A percentile compares a stretch with the other conserved stretches of the same genome.
phyloP scores from a whole-genome alignment of 2,113 vertebrate species.

The Elachura formosa region DNA sequence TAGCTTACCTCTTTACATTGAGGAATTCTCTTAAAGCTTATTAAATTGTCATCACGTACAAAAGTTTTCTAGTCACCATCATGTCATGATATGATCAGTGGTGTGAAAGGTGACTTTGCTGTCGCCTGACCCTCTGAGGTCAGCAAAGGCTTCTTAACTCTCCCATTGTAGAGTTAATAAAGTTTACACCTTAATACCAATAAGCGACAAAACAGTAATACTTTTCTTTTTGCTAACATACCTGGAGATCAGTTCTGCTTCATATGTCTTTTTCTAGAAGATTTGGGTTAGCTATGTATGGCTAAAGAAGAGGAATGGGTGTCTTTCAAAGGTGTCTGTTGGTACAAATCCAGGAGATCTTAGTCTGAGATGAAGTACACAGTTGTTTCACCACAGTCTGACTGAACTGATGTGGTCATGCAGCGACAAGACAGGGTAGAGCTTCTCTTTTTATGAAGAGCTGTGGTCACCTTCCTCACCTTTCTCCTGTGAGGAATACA shows the following conservation, averaged over 20 bases:
- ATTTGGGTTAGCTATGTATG: not conserved
- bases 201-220: not conserved
- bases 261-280: not conserved
- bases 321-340: not conserved
- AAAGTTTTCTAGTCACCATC: not conserved
- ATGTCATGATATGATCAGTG: not conserved
- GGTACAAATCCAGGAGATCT: not conserved
- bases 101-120: not conserved
- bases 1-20: not conserved
- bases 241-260: not conserved
- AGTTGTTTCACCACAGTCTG: not conserved
- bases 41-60: not conserved
- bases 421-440: not conserved
- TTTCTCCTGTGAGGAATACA: not conserved
- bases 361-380: not conserved
- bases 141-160: not conserved
- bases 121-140: not conserved
- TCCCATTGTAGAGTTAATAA: not conserved
- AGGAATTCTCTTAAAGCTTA: not conserved
- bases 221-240: not conserved
- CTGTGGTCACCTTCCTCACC: not conserved
- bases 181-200: not conserved
- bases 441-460: not conserved
- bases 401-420: accelerated
- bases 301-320: not conserved